Conservation (phyloP, 2,888 invertebrate genomes). For the Limnephilus auricula region DNA sequence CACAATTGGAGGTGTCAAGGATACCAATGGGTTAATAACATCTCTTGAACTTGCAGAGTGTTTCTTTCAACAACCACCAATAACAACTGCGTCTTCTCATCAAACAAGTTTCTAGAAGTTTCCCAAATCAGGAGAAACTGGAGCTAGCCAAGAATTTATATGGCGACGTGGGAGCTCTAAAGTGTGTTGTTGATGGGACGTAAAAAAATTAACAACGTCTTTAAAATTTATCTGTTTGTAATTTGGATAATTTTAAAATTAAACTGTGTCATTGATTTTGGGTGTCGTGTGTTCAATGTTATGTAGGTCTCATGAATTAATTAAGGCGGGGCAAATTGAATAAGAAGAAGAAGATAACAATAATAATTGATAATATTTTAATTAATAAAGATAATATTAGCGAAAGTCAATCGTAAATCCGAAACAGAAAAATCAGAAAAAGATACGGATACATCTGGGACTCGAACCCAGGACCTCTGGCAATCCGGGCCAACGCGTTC, state of each 20-base stretch:
- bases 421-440: no score
- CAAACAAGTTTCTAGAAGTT: neutral
- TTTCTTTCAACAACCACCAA: neutral
- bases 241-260: neutral
- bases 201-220: neutral
- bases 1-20: conserved; percentile 13
- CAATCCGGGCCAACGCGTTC: no score
- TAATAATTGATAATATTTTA: no score
- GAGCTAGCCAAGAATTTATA: neutral
- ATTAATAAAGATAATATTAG: no score
- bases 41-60: conserved; percentile 18
- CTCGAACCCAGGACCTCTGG: no score
- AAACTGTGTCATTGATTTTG: neutral
- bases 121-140: neutral
- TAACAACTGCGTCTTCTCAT: neutral
- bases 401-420: no score
- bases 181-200: neutral
- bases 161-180: neutral
- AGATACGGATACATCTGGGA: no score
- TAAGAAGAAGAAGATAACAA: no score
- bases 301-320: neutral
- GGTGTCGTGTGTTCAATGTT: neutral
- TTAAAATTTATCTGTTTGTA: neutral
- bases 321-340: neutral
- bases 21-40: conserved; percentile 19